Evolutionary conservation across 2,888 invertebrate species (phyloP), one percentile per base, ranked within the genome.

Genomic region (Strigamia transsilvanica): DNA sequence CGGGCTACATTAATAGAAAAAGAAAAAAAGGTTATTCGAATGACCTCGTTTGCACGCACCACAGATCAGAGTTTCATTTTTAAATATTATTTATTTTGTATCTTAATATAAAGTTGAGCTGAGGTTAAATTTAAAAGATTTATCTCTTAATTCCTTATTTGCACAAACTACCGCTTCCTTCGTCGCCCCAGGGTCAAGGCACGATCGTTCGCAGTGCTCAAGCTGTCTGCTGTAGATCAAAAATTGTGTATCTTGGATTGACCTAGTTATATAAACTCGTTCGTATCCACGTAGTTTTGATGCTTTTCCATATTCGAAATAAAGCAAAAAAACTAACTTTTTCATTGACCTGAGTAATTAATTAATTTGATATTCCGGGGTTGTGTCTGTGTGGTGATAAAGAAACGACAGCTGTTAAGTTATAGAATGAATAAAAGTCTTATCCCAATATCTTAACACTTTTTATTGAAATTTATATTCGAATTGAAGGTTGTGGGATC

Each of bases 11-110:
- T 32, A 21, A 21, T 7, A 18, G 18, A 56, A 41, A 79, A 21
- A 51, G n/a, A 51, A 56, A 56, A 56, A 56, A 56, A 73, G 73
- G 73, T 73, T 73, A 73, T 73, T 15, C 73, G 23, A 32, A 32
- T 27, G 73, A 73, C 73, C 73, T 73, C 73, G 73, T 73, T 73
- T 27, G 73, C 73, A 73, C 73, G 73, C 73, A 73, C 73, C 32
- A 7, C 13, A 27, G 73, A 73, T n/a, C 46, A 15, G 46, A 13
- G 46, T 46, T 46, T n/a, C 21, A 18, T 23, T 23, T 66, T 66
- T 66, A 66, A 13, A 46, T 13, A 13, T 3, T n/a, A 46, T 12
- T 13, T 13, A 46, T n/a, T 13, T 46, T 46, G n/a, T 3, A n/a
- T 46, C 12, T 46, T 46, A 46, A n/a, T 46, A 46, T 13, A 18